These are phyloP conservation scores for Crenichthys baileyi DNA, from an alignment of 2,797 vertebrate species.

Conservation along the genomic window DNA sequence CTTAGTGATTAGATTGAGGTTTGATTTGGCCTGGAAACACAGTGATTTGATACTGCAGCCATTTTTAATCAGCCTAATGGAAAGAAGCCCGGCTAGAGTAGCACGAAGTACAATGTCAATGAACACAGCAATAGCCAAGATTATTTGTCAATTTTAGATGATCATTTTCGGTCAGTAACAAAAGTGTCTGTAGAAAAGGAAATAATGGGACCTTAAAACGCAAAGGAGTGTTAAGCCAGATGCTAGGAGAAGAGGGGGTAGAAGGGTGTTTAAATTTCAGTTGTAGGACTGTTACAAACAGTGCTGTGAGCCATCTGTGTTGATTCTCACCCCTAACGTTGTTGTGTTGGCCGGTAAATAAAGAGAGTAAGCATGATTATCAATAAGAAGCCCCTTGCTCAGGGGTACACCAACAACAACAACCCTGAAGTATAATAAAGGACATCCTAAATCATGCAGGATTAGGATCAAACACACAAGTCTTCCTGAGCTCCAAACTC, in stretches of 20 bases:
- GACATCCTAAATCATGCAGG: background rate
- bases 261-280: background rate
- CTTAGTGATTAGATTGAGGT: constrained; percentile 44
- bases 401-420: background rate
- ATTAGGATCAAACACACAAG: background rate
- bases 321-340: background rate
- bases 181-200: background rate
- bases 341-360: background rate
- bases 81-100: constrained; percentile 5
- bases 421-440: background rate
- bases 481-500: background rate
- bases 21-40: constrained; percentile 50
- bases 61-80: constrained; percentile 66
- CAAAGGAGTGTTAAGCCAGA: background rate
- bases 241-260: too few relatives aligned
- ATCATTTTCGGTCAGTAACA: background rate
- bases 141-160: background rate
- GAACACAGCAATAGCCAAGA: constrained; percentile 12
- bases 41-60: constrained; percentile 35
- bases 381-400: background rate
- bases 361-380: background rate
- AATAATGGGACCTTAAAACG: background rate
- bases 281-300: background rate
- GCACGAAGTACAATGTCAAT: background rate
- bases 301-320: background rate